Conservation (phyloP, 2,888 invertebrate species). For the Drosophila histrio region DNA sequence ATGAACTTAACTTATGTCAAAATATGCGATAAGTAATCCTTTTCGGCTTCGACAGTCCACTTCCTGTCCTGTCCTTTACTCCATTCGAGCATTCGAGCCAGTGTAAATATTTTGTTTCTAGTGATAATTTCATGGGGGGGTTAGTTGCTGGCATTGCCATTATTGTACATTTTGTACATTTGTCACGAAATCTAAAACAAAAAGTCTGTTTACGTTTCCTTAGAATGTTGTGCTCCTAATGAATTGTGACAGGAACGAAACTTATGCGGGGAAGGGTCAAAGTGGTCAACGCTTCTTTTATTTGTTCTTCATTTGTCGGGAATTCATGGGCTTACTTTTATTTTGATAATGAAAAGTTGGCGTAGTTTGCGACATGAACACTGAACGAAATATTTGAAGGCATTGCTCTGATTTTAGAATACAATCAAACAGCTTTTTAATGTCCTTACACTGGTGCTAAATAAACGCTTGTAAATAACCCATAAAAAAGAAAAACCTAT, state of each 20-base stretch:
- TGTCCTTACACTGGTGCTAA: too few species aligned
- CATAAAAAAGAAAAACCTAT: too few species aligned
- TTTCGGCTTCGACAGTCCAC: constrained; percentile 70
- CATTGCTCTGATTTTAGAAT: not conserved
- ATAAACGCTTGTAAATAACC: too few species aligned
- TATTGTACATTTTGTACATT: constrained; percentile 65
- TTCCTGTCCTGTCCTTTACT: constrained; percentile 37
- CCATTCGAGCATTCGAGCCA: constrained; percentile 32
- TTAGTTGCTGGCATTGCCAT: constrained; percentile 51
- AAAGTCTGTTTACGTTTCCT: constrained; percentile 69
- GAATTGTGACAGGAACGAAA: constrained; percentile 65
- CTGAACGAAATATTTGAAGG: not conserved
- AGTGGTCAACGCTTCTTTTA: constrained; percentile 45
- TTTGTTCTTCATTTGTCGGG: constrained; percentile 63
- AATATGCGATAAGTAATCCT: constrained; percentile 83
- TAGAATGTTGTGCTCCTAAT: constrained; percentile 51
- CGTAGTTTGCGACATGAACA: not conserved
- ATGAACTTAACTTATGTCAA: constrained; percentile 82
- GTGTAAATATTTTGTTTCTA: constrained; percentile 76
- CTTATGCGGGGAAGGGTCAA: not conserved
- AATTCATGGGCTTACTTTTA: constrained; percentile 3
- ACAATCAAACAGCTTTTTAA: not conserved
- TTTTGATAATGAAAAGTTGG: constrained; percentile 1
- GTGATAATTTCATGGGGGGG: constrained; percentile 63
- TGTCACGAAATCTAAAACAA: constrained; percentile 77